These are phyloP conservation scores for Oostethus manadensis DNA, from an alignment of 2,113 vertebrate genomes.

Conservation along the genomic window DNA sequence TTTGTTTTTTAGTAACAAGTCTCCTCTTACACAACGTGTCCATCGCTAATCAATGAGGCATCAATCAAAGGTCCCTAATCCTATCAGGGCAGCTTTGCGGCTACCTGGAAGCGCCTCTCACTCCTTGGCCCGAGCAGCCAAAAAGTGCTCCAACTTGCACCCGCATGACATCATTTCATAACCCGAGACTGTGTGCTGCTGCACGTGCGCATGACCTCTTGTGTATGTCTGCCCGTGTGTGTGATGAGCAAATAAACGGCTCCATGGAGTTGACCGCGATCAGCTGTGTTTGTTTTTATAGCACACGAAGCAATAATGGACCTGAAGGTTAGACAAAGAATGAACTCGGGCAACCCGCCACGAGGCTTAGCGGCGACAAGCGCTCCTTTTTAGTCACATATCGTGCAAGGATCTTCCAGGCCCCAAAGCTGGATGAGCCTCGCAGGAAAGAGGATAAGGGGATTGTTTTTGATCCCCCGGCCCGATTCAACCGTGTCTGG, in stretches of 20 bases:
- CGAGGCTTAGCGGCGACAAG: slow-evolving; percentile 27
- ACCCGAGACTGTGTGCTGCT: slow-evolving; percentile 13
- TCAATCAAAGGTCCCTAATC: slow-evolving; percentile 57
- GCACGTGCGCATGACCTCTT: slow-evolving; percentile 39
- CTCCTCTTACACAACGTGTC: slow-evolving; percentile 46
- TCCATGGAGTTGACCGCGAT: slow-evolving; percentile 28
- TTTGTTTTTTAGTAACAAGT: neutral
- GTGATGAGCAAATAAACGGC: slow-evolving; percentile 67
- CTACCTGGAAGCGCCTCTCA: slow-evolving; percentile 32
- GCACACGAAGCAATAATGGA: neutral
- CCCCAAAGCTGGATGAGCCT: slow-evolving; percentile 74
- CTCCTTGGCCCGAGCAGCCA: slow-evolving; percentile 15
- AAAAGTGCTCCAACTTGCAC: neutral
- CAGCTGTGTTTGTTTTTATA: slow-evolving; percentile 11
- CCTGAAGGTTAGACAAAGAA: slow-evolving; percentile 17
- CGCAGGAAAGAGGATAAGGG: slow-evolving; percentile 68
- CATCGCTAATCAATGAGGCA: slow-evolving; percentile 39
- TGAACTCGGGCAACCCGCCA: slow-evolving; percentile 17
- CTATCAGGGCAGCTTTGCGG: slow-evolving; percentile 55
- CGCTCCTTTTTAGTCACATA: slow-evolving; percentile 47
- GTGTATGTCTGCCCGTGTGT: slow-evolving; percentile 50
- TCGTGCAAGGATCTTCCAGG: slow-evolving; percentile 60
- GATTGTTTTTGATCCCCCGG: slow-evolving; percentile 57
- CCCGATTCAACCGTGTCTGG: slow-evolving; percentile 36
- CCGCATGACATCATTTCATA: neutral